phyloP scores from a whole-genome alignment of 2,888 invertebrate genomes.

The Coelinius sp. region DNA sequence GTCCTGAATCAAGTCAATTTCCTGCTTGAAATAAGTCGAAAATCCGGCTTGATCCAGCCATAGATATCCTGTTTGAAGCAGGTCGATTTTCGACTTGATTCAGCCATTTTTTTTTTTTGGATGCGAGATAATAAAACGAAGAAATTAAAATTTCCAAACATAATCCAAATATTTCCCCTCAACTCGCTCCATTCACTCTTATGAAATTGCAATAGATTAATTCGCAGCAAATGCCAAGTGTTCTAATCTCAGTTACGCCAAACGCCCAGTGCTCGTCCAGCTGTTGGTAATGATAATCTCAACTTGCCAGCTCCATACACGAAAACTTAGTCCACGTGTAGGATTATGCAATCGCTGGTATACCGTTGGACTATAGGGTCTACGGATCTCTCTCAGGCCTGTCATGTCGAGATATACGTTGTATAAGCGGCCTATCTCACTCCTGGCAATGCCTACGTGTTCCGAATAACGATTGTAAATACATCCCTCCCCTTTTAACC shows the following conservation, averaged over 20 bases:
- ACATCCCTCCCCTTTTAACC: background rate
- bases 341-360: conserved; percentile 33
- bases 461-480: conserved; percentile 50
- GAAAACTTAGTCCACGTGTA: conserved; percentile 33
- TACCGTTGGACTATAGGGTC: background rate
- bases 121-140: no score
- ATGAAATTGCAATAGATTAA: background rate
- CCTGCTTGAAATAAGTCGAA: no score
- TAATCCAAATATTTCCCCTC: background rate
- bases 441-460: conserved; percentile 44
- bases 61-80: no score
- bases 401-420: conserved; percentile 42
- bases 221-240: conserved; percentile 36
- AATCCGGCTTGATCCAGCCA: no score
- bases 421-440: conserved; percentile 47
- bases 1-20: no score
- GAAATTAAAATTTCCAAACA: background rate
- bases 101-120: no score
- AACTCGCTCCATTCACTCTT: background rate
- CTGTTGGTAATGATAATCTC: conserved; percentile 55
- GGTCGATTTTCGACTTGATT: no score
- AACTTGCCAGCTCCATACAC: conserved; percentile 40
- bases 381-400: conserved; percentile 18
- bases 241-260: conserved; percentile 48
- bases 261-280: conserved; percentile 45